These are phyloP conservation scores for Parelbella ahira DNA, from an alignment of 2,888 invertebrate genomes.

Conservation along the genomic window DNA sequence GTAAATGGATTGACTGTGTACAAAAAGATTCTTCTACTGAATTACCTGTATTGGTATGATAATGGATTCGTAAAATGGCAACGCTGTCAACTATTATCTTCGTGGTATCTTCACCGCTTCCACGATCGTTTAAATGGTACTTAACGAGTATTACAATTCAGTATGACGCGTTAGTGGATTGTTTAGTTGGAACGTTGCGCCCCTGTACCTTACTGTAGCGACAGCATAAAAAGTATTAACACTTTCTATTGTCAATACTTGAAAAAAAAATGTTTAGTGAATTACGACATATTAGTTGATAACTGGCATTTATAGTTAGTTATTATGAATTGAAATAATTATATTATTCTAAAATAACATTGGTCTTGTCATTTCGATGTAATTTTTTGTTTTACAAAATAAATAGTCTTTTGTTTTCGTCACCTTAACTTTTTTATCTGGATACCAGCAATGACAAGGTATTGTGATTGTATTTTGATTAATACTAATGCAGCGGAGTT, in stretches of 20 bases:
- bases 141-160: conserved; percentile 9
- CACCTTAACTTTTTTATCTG: not conserved
- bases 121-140: conserved; percentile 5
- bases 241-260: conserved; percentile 51
- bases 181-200: conserved; percentile 37
- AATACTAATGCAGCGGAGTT: too few species aligned
- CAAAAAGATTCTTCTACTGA: too few species aligned
- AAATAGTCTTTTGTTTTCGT: conserved; percentile 1
- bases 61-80: too few species aligned
- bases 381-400: too few species aligned
- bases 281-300: conserved; percentile 66
- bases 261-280: conserved; percentile 64
- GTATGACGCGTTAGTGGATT: conserved; percentile 30
- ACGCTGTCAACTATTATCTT: conserved; percentile 15
- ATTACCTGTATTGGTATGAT: too few species aligned
- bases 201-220: conserved; percentile 39
- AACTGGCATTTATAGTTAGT: conserved; percentile 79
- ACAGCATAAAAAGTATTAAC: conserved; percentile 44
- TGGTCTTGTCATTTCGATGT: conserved; percentile 64
- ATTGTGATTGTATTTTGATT: too few species aligned
- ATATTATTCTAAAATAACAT: conserved; percentile 80
- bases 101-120: conserved; percentile 12
- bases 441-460: too few species aligned
- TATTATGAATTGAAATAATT: conserved; percentile 80
- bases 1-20: too few species aligned